Evolutionary conservation across 1,140 invertebrate genomes (phyloP).

Genomic region (Brachystomella parvula): DNA sequence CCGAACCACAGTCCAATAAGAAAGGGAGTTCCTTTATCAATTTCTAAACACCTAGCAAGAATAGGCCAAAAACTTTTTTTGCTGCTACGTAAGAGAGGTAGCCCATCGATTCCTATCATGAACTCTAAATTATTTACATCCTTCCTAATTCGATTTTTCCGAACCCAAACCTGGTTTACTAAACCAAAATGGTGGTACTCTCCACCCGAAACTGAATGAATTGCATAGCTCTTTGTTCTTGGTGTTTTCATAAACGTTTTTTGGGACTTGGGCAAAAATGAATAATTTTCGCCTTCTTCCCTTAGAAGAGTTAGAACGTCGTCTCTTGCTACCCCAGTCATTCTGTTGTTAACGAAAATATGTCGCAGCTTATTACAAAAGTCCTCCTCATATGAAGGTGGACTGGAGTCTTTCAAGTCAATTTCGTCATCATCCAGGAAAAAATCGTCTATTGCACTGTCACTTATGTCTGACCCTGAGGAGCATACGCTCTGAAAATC

Average conservation of each 20-base stretch:
- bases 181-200: constrained; percentile 1
- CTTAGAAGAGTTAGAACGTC: too few species aligned
- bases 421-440: too few species aligned
- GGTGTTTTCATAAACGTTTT: background rate
- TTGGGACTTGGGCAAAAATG: background rate
- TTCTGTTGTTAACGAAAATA: too few species aligned
- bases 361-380: too few species aligned
- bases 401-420: too few species aligned
- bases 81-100: constrained; percentile 7
- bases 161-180: too few species aligned
- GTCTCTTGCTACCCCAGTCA: too few species aligned
- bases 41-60: constrained; percentile 6
- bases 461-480: too few species aligned
- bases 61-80: constrained; percentile 21
- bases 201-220: constrained; percentile 26
- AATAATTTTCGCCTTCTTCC: too few species aligned
- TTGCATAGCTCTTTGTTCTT: background rate
- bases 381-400: too few species aligned
- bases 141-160: background rate
- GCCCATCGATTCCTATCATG: constrained; percentile 13
- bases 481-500: too few species aligned
- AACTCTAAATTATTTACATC: background rate
- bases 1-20: constrained; percentile 3
- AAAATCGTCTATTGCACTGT: too few species aligned
- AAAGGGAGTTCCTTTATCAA: background rate